phyloP scores from a whole-genome alignment of 2,797 vertebrate species.

The Myotis planiceps region DNA sequence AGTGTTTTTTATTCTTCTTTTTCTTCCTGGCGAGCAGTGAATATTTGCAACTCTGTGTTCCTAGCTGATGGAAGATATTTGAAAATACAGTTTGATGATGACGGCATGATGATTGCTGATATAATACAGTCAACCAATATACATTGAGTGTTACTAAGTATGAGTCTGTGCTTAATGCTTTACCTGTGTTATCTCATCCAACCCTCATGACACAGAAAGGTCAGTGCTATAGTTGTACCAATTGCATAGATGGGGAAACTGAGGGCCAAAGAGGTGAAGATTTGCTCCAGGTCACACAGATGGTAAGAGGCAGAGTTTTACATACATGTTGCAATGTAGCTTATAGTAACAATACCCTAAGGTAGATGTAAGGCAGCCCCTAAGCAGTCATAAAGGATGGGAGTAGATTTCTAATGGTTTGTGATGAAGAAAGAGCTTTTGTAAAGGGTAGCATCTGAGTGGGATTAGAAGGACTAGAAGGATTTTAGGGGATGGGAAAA shows the following conservation, averaged over 20 bases:
- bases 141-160: not conserved
- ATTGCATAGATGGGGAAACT: not conserved
- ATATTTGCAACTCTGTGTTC: slow-evolving; percentile 14
- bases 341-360: not conserved
- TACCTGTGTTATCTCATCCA: not conserved
- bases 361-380: not conserved
- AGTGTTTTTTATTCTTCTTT: not conserved
- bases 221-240: not conserved
- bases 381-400: not conserved
- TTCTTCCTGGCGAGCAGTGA: not conserved
- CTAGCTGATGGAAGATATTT: not conserved
- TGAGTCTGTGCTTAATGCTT: not conserved
- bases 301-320: not conserved
- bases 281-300: not conserved
- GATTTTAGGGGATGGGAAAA: not conserved
- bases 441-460: not conserved
- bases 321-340: not conserved
- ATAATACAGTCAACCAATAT: not conserved
- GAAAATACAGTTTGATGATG: not conserved
- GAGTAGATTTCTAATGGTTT: not conserved
- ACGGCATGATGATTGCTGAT: not conserved
- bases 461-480: not conserved
- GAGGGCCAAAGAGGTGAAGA: not conserved
- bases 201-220: not conserved
- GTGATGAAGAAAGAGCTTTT: not conserved